These are phyloP conservation scores for Ia io DNA, from an alignment of 2,113 vertebrate species.

Conservation along the genomic window DNA sequence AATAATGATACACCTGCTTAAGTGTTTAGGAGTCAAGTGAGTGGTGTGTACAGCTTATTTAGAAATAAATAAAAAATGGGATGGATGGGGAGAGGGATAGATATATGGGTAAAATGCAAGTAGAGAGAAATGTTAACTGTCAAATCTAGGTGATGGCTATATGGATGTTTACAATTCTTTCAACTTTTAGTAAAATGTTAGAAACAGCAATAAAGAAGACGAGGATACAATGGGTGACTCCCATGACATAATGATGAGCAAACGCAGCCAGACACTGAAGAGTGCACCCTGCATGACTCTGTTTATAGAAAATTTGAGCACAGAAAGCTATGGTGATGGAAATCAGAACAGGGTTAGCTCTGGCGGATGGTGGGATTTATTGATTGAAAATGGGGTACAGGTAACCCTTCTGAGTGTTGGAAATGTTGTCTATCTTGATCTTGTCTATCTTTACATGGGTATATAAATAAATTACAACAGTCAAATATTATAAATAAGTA, in stretches of 20 bases:
- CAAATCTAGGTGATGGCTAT: neutral
- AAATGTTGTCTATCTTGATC: neutral
- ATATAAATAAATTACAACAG: neutral
- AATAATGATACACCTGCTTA: neutral
- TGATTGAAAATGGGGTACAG: neutral
- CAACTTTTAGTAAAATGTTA: neutral
- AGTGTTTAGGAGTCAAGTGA: neutral
- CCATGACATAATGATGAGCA: neutral
- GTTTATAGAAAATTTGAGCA: neutral
- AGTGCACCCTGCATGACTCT: fast-evolving
- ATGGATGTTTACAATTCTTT: neutral
- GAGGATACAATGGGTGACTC: neutral
- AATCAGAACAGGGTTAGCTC: neutral
- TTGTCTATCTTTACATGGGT: neutral
- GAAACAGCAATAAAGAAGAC: neutral
- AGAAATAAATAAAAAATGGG: neutral
- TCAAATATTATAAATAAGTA: neutral
- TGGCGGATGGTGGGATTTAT: neutral
- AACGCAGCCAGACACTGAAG: neutral
- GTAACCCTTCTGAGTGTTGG: neutral
- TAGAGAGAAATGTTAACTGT: neutral
- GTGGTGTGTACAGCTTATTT: neutral
- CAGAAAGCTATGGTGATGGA: neutral
- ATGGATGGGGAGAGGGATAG: neutral
- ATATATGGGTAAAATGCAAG: neutral